phyloP scores from a whole-genome alignment of 2,797 vertebrate genomes.

The Danio choprae region DNA sequence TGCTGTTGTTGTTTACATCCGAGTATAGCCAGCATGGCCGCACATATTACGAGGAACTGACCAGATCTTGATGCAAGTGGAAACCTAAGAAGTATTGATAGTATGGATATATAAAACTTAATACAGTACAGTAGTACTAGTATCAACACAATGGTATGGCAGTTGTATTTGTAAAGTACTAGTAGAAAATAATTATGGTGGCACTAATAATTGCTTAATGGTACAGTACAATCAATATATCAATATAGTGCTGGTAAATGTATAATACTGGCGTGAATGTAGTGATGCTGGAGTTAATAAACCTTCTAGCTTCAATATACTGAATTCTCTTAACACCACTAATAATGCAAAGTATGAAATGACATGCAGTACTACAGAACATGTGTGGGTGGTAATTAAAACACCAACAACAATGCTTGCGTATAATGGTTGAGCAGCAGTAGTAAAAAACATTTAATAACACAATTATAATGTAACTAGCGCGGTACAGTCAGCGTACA shows the following conservation, averaged over 20 bases:
- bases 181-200: too few relatives aligned
- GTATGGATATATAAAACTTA: not conserved
- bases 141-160: not conserved
- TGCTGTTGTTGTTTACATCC: too few relatives aligned
- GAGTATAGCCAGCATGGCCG: too few relatives aligned
- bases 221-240: not conserved
- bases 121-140: not conserved
- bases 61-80: too few relatives aligned
- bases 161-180: too few relatives aligned
- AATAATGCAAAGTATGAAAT: too few relatives aligned
- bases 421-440: not conserved
- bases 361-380: not conserved
- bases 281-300: not conserved
- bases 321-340: too few relatives aligned
- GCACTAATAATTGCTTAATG: too few relatives aligned
- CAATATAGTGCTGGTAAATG: not conserved
- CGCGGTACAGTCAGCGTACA: too few relatives aligned
- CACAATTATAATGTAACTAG: not conserved
- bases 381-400: not conserved
- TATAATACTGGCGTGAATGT: not conserved
- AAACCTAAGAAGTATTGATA: too few relatives aligned
- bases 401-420: not conserved
- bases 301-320: too few relatives aligned
- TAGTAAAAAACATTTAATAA: not conserved
- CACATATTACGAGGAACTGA: too few relatives aligned